Conservation (phyloP, 2,888 invertebrate genomes). For the Acanthopleura granulata region DNA sequence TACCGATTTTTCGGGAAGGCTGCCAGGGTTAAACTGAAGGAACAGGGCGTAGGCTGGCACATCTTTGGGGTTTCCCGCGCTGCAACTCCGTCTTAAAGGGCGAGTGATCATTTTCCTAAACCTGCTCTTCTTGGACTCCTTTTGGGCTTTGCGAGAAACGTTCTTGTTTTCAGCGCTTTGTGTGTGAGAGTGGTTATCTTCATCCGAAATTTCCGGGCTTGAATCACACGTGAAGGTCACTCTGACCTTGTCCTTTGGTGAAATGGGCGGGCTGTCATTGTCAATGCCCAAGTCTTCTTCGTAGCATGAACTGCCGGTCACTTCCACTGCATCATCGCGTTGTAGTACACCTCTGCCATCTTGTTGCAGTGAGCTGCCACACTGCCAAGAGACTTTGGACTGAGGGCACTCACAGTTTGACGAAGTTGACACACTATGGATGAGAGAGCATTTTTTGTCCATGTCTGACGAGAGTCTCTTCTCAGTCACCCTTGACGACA, state of each 20-base stretch:
- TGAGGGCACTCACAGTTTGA: not conserved
- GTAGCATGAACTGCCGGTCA: constrained; percentile 22
- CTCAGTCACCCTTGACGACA: not conserved
- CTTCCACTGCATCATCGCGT: constrained; percentile 23
- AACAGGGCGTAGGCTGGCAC: constrained; percentile 68
- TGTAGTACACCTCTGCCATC: not conserved
- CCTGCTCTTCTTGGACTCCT: constrained; percentile 43
- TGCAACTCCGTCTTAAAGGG: constrained; percentile 69
- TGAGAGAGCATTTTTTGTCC: constrained; percentile 7
- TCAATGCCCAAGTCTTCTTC: constrained; percentile 23
- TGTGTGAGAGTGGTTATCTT: constrained; percentile 25
- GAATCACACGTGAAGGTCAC: constrained; percentile 33
- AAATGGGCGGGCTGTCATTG: constrained; percentile 15
- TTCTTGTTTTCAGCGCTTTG: no score
- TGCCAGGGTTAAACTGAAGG: constrained; percentile 39
- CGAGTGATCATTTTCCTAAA: constrained; percentile 52
- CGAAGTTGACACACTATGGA: not conserved
- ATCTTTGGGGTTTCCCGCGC: constrained; percentile 71
- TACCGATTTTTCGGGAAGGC: constrained; percentile 28
- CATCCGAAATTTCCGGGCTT: constrained; percentile 28
- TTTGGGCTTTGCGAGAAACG: constrained; percentile 24
- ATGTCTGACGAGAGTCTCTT: not conserved
- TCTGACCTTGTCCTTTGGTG: constrained; percentile 9
- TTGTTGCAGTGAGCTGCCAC: not conserved
- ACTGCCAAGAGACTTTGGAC: not conserved